phyloP scores from a whole-genome alignment of 2,888 invertebrate species.

The Masnerella sp. region DNA sequence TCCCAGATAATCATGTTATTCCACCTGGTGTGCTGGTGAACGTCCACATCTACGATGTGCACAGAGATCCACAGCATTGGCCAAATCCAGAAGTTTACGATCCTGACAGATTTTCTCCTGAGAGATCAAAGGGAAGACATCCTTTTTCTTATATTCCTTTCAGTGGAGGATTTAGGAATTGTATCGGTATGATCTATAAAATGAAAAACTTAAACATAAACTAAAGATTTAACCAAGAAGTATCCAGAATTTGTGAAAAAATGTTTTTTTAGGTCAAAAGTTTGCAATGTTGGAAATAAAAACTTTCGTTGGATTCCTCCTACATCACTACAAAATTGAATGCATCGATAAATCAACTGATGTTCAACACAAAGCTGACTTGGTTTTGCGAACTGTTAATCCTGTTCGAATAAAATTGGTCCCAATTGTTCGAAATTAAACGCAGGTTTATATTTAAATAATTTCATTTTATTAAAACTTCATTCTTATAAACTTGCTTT shows the following conservation, averaged over 20 bases:
- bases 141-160: slow-evolving; percentile 83
- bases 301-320: slow-evolving; percentile 20
- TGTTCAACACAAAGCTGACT: slow-evolving; percentile 22
- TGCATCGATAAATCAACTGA: slow-evolving; percentile 3
- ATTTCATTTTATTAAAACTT: slow-evolving; percentile 25
- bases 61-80: slow-evolving; percentile 82
- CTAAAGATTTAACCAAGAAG: slow-evolving; percentile 57
- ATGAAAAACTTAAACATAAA: too few species aligned
- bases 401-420: slow-evolving; percentile 18
- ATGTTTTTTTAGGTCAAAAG: slow-evolving; percentile 47
- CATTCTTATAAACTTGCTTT: slow-evolving; percentile 9
- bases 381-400: slow-evolving; percentile 13
- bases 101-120: slow-evolving; percentile 83
- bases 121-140: slow-evolving; percentile 78
- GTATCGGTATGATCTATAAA: too few species aligned
- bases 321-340: slow-evolving; percentile 18
- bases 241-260: neutral
- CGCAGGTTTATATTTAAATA: slow-evolving; percentile 6
- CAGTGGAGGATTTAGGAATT: slow-evolving; percentile 84
- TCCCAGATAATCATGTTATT: slow-evolving; percentile 77
- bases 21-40: slow-evolving; percentile 79
- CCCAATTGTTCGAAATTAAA: slow-evolving; percentile 21
- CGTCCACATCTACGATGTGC: slow-evolving; percentile 82
- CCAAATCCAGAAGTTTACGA: slow-evolving; percentile 83
- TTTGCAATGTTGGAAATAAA: slow-evolving; percentile 57